These are phyloP conservation scores for Barypeithes pellucidus DNA, from an alignment of 2,888 invertebrate species.

Conservation along the genomic window DNA sequence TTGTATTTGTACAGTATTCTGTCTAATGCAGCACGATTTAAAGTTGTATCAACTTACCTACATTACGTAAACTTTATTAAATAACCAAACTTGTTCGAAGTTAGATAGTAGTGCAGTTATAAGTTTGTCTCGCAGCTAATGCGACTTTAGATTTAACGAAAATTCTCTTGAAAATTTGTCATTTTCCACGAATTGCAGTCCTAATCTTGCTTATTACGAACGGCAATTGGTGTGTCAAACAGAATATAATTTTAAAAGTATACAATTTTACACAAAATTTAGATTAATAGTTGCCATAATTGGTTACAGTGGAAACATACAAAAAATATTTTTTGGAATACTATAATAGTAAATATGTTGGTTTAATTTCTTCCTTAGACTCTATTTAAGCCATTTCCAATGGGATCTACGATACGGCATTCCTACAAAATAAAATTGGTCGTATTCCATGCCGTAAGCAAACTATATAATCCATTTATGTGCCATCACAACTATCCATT, in stretches of 20 bases:
- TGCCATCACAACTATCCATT: not conserved
- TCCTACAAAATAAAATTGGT: too few relatives aligned
- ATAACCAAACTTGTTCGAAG: slow-evolving; percentile 55
- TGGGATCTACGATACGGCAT: too few relatives aligned
- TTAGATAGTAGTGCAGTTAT: slow-evolving; percentile 42
- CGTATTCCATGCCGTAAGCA: too few relatives aligned
- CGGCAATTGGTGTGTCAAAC: not conserved
- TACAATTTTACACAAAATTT: too few relatives aligned
- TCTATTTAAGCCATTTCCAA: too few relatives aligned
- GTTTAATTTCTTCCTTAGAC: too few relatives aligned
- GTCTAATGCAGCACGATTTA: slow-evolving; percentile 54
- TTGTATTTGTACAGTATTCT: slow-evolving; percentile 48
- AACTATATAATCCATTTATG: not conserved
- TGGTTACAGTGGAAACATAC: too few relatives aligned
- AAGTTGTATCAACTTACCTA: slow-evolving; percentile 55
- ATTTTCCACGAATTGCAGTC: slow-evolving; percentile 5
- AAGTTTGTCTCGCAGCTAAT: slow-evolving; percentile 45
- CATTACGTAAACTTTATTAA: slow-evolving; percentile 59
- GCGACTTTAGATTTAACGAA: slow-evolving; percentile 35
- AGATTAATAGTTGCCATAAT: too few relatives aligned
- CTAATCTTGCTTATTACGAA: slow-evolving; percentile 1
- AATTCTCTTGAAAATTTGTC: slow-evolving; percentile 35
- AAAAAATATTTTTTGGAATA: too few relatives aligned
- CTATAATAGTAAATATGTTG: too few relatives aligned
- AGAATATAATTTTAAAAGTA: not conserved